phyloP scores from a whole-genome alignment of 2,113 vertebrate species.

The Zosterops japonicus region DNA sequence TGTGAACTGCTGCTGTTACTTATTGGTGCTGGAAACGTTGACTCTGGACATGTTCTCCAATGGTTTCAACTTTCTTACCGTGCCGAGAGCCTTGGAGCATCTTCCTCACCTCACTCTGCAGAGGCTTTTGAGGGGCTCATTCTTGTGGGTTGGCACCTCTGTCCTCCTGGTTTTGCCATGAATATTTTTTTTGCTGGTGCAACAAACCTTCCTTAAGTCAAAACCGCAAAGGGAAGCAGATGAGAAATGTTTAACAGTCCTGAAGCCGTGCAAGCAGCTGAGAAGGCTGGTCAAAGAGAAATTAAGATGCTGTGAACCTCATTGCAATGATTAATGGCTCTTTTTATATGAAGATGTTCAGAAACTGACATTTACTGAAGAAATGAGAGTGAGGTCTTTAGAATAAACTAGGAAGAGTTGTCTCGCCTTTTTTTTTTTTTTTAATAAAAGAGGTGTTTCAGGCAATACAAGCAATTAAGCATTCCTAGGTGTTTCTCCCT shows the following conservation, averaged over 20 bases:
- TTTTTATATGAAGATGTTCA: not conserved
- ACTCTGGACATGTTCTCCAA: not conserved
- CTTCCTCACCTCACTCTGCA: not conserved
- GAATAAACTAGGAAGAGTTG: not conserved
- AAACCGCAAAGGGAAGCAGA: not conserved
- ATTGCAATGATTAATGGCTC: not conserved
- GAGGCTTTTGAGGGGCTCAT: not conserved
- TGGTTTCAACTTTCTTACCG: fast-evolving
- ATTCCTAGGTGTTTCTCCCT: not conserved
- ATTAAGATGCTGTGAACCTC: not conserved
- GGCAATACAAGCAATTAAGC: not conserved
- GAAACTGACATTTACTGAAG: not conserved
- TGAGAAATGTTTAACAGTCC: not conserved
- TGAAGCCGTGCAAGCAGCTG: not conserved
- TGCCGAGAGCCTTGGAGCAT: not conserved
- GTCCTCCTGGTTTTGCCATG: not conserved
- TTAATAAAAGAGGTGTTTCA: not conserved
- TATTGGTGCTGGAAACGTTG: not conserved
- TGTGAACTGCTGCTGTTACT: not conserved
- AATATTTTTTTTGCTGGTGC: not conserved
- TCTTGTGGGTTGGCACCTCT: not conserved
- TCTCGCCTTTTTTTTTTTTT: not conserved
- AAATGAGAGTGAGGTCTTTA: not conserved
- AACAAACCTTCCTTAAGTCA: not conserved
- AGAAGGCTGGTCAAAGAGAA: not conserved